These are phyloP conservation scores for Plebejus argus DNA, from an alignment of 2,888 invertebrate genomes.

Conservation along the genomic window DNA sequence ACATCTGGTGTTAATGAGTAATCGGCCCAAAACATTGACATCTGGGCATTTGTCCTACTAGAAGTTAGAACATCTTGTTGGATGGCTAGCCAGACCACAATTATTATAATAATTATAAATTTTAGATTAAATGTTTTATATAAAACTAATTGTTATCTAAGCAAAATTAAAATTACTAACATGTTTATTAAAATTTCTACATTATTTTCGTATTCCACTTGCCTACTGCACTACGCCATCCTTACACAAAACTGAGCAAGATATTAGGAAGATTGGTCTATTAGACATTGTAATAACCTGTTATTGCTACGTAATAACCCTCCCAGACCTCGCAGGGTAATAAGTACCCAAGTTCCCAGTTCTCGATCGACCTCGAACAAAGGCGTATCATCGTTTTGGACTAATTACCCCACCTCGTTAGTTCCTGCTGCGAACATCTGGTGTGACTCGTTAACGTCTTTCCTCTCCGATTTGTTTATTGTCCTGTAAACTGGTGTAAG, in stretches of 20 bases:
- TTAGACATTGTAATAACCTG: conserved; percentile 21
- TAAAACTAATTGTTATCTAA: too few relatives aligned
- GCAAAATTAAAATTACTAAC: too few relatives aligned
- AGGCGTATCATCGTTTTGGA: conserved; percentile 29
- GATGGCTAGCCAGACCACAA: too few relatives aligned
- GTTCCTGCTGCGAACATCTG: conserved; percentile 28
- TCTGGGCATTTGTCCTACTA: too few relatives aligned
- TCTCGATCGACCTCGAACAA: conserved; percentile 24
- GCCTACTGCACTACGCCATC: too few relatives aligned
- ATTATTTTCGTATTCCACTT: background rate
- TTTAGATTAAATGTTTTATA: too few relatives aligned
- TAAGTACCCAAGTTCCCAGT: background rate
- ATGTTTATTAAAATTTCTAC: too few relatives aligned
- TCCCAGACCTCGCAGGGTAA: background rate
- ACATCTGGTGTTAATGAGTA: background rate
- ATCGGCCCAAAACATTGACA: background rate
- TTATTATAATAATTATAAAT: too few relatives aligned
- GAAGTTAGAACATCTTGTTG: too few relatives aligned
- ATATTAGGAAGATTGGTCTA: conserved; percentile 1
- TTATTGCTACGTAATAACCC: background rate
- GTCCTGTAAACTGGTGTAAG: conserved; percentile 28
- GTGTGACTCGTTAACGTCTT: conserved; percentile 23
- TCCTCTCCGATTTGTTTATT: conserved; percentile 26
- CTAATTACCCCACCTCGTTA: conserved; percentile 32
- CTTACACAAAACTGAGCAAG: background rate